Conservation (phyloP, 2,888 invertebrate genomes). For the Drosophila cognata region DNA sequence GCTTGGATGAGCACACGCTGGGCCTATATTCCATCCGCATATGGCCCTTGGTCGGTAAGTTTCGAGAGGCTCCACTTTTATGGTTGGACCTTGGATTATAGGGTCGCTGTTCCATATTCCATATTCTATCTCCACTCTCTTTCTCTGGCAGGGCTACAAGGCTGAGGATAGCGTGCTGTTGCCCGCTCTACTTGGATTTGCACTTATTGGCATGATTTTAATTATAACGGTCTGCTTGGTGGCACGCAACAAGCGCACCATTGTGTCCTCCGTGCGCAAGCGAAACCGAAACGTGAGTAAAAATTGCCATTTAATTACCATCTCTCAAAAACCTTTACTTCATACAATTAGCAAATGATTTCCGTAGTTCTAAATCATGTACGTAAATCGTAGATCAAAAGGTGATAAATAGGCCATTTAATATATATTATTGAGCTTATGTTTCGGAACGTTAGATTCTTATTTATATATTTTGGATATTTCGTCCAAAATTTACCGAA, state of each 20-base stretch:
- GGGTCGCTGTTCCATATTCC: neutral
- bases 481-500: neutral
- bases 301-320: constrained; percentile 65
- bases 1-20: constrained; percentile 88
- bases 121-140: neutral
- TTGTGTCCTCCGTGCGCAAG: constrained; percentile 83
- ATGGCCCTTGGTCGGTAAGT: constrained; percentile 89
- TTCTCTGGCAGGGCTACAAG: constrained; percentile 86
- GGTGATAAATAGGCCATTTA: neutral
- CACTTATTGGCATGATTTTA: constrained; percentile 86
- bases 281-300: constrained; percentile 84
- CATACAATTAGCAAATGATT: neutral
- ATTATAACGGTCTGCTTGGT: constrained; percentile 86
- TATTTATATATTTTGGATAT: neutral
- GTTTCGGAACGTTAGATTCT: neutral
- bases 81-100: constrained; percentile 5
- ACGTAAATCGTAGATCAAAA: neutral
- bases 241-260: constrained; percentile 85
- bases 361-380: neutral
- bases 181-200: constrained; percentile 85
- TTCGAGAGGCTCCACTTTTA: neutral
- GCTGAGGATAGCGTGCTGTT: constrained; percentile 87
- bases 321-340: constrained; percentile 29
- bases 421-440: neutral
- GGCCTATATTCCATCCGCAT: constrained; percentile 88